A percentile compares a stretch with the other conserved stretches of the same genome.
Evolutionary conservation across 2,797 vertebrate species (phyloP).

Genomic region (Rhincodon typus): DNA sequence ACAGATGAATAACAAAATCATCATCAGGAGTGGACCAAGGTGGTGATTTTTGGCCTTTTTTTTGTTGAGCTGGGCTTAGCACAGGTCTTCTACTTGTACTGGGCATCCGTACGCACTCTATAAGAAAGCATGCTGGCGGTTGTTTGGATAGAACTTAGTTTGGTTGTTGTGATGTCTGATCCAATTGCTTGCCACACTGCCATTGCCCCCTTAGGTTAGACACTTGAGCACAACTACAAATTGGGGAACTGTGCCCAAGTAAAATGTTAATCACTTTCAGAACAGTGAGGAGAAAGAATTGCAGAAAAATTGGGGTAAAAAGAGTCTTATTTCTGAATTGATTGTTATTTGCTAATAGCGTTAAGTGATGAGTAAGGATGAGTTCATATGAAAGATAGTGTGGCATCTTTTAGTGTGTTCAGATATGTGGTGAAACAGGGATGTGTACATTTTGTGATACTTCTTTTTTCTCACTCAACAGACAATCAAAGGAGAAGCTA

Average conservation of each 20-base stretch:
- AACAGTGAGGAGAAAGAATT: neutral
- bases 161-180: neutral
- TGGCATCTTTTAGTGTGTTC: neutral
- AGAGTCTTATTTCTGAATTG: neutral
- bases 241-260: neutral
- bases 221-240: neutral
- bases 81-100: neutral
- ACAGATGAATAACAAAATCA: too few relatives aligned
- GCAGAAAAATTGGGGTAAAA: neutral
- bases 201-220: neutral
- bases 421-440: neutral
- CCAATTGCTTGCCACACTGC: neutral
- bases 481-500: neutral
- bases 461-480: neutral
- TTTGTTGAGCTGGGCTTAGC: neutral
- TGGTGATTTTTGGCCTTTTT: too few relatives aligned
- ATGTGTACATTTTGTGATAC: neutral
- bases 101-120: neutral
- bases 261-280: neutral
- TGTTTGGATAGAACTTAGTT: neutral
- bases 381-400: neutral
- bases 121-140: neutral
- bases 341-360: neutral
- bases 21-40: too few relatives aligned
- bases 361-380: neutral